These are phyloP conservation scores for Carlito syrichta DNA, from an alignment of 2,113 vertebrate genomes.

Conservation along the genomic window DNA sequence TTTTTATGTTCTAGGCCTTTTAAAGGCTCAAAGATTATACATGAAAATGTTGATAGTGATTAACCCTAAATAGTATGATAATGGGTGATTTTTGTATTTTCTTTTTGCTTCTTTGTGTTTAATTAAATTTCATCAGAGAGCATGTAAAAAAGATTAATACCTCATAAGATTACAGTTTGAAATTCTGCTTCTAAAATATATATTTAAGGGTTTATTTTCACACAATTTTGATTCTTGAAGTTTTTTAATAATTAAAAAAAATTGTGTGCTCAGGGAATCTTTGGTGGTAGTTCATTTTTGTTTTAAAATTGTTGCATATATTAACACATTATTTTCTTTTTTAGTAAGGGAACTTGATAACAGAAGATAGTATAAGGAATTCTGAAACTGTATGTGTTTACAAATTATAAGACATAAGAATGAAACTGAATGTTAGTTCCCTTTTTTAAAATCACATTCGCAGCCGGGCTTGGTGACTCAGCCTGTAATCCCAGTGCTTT, in stretches of 20 bases:
- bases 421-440: background rate
- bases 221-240: background rate
- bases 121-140: slow-evolving; percentile 20
- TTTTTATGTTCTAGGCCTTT: background rate
- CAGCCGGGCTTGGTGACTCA: too few relatives aligned
- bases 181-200: slow-evolving; percentile 40
- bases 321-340: background rate
- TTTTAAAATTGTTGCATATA: background rate
- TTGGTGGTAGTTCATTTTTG: background rate
- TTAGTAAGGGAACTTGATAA: slow-evolving; percentile 5
- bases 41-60: background rate
- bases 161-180: background rate
- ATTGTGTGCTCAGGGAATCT: background rate
- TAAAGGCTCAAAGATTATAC: background rate
- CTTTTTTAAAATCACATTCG: too few relatives aligned
- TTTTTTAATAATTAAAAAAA: background rate
- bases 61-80: background rate
- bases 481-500: too few relatives aligned
- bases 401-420: background rate
- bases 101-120: slow-evolving; percentile 27
- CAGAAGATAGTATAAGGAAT: slow-evolving; percentile 8
- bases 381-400: background rate
- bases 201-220: slow-evolving; percentile 34
- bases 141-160: background rate
- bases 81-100: background rate